Base-by-base conservation (phyloP, 2,113 vertebrate species). In the Spea bombifrons region DNA sequence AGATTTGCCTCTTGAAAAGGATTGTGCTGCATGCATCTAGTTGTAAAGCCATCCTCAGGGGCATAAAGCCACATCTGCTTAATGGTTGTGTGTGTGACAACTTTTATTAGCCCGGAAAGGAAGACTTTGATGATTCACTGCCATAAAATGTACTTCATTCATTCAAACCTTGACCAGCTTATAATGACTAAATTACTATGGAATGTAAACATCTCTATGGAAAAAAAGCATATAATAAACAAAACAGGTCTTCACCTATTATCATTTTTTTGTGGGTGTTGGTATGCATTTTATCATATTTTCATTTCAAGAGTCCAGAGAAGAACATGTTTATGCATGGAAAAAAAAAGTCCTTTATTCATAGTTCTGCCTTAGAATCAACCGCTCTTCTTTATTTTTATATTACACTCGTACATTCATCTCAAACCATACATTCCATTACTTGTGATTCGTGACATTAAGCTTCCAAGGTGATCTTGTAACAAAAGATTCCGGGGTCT, bases 131-230 rank as follows among this genome's bases (percentile, higher is more conserved):
- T 76, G 75, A 76, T 59, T 76, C 65, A 76, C 30, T 43, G 44
- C 65, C 65, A 59, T 76, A 52, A 76, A 76, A 69, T 16, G 45
- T 16, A 69, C 46, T 55, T 53, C 43, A 49, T 76, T 43, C 52
- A 7, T 47, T 69, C 46, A 15, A n/a, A 7, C 16, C 48, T 17
- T 52, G 74, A 16, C 74, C 61, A 13, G 55, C 6, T 59, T 13
- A 7, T 7, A 7, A 16, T 43, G 52, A 68, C 47, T 67, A 50
- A 13, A 45, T 46, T n/a, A 12, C 45, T n/a, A 45, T 67, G 45
- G 17, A 46, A 43, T 46, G 47, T 75, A 75, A 50, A 61, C 50
- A 49, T 53, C 74, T 12, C 43, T 8, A 59, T 59, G 55, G 55
- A 13, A 59, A 59, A 9, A 59, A 59, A 12, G 9, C 55, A 59